phyloP scores from a whole-genome alignment of 1,140 invertebrate genomes.

The Dryas iulia region DNA sequence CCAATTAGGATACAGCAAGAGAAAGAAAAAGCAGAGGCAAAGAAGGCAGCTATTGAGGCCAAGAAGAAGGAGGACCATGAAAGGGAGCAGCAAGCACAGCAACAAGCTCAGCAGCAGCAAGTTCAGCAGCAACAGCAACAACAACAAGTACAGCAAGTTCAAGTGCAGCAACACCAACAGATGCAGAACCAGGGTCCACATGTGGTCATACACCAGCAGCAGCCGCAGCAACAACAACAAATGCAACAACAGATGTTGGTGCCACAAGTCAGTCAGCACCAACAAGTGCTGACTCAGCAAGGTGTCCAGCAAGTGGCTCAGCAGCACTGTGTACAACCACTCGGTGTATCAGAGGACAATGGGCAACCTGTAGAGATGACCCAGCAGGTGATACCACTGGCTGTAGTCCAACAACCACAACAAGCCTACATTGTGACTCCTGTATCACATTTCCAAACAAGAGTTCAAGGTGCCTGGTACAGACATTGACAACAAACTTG shows the following conservation, averaged over 20 bases:
- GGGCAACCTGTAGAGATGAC: constrained; percentile 81
- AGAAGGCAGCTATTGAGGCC: constrained; percentile 69
- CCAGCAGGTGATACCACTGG: constrained; percentile 83
- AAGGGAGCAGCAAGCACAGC: constrained; percentile 65
- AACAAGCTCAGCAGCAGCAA: constrained; percentile 65
- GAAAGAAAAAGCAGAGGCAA: constrained; percentile 72
- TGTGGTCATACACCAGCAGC: constrained; percentile 75
- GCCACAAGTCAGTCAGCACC: constrained; percentile 77
- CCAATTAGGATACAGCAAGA: constrained; percentile 74
- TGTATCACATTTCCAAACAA: constrained; percentile 81
- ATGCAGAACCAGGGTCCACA: constrained; percentile 72
- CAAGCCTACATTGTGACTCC: constrained; percentile 83
- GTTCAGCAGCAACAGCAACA: constrained; percentile 62
- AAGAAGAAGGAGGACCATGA: constrained; percentile 75
- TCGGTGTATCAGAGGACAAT: constrained; percentile 71
- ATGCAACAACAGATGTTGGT: constrained; percentile 78
- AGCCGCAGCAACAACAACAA: constrained; percentile 65
- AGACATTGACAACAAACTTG: constrained; percentile 66
- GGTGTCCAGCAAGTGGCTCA: constrained; percentile 69
- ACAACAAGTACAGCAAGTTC: constrained; percentile 62
- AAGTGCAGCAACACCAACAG: constrained; percentile 70
- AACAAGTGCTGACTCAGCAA: constrained; percentile 71
- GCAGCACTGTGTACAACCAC: constrained; percentile 74
- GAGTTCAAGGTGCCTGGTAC: constrained; percentile 77
- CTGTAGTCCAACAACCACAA: constrained; percentile 81